Conservation (phyloP, 2,888 invertebrate genomes). For the Scrobipalpa atriplicella region DNA sequence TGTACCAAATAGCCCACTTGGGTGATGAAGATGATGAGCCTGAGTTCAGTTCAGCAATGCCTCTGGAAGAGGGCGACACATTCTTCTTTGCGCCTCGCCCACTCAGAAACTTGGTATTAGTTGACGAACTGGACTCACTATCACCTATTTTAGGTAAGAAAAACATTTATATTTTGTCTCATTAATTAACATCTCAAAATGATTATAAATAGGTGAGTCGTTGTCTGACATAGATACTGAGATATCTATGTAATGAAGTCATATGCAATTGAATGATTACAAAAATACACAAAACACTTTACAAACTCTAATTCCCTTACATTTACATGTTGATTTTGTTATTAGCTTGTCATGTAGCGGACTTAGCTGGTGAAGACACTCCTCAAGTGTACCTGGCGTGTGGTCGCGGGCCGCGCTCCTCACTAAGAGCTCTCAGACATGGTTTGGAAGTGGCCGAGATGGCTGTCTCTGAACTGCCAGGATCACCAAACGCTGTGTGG, state of each 20-base stretch:
- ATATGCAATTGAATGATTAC: slow-evolving; percentile 1
- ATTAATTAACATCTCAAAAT: not conserved
- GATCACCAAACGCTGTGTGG: slow-evolving; percentile 99
- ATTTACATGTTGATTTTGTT: slow-evolving; percentile 28
- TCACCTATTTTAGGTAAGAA: slow-evolving; percentile 92
- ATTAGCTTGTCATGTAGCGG: slow-evolving; percentile 92
- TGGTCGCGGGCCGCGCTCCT: slow-evolving; percentile 97
- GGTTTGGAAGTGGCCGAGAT: slow-evolving; percentile 99
- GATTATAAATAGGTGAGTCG: slow-evolving; percentile 18
- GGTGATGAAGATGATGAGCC: slow-evolving; percentile 99
- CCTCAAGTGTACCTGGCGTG: slow-evolving; percentile 98
- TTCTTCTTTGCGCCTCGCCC: slow-evolving; percentile 99
- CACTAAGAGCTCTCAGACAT: slow-evolving; percentile 95
- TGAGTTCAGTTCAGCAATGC: slow-evolving; percentile 99
- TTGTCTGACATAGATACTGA: slow-evolving; percentile 18
- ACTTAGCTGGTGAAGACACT: slow-evolving; percentile 98
- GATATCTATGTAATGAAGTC: slow-evolving; percentile 17
- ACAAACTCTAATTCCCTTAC: not conserved
- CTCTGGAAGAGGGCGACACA: slow-evolving; percentile 98
- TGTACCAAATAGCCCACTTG: slow-evolving; percentile 99
- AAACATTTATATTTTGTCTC: not conserved
- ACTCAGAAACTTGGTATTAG: slow-evolving; percentile 96
- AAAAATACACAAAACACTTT: not conserved
- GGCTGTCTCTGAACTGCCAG: slow-evolving; percentile 99
- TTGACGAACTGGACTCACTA: slow-evolving; percentile 98